phyloP scores from a whole-genome alignment of 2,888 invertebrate species.

The Scaptomyza polygonia region DNA sequence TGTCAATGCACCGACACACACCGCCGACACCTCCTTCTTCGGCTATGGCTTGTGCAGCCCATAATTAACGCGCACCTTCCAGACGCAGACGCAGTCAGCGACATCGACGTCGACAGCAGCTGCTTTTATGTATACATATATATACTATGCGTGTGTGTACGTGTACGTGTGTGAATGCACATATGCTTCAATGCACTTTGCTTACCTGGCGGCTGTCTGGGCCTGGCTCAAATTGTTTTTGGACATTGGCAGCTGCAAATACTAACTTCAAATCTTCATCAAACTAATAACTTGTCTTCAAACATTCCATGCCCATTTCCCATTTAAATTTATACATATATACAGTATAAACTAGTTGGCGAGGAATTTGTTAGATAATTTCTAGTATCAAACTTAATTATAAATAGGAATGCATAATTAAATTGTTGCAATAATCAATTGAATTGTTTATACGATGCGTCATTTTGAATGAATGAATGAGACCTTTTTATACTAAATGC shows the following conservation, averaged over 20 bases:
- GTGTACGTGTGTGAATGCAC: slow-evolving; percentile 11
- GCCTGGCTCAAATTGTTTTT: slow-evolving; percentile 31
- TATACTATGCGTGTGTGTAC: not conserved
- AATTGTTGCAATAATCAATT: not conserved
- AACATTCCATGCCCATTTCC: not conserved
- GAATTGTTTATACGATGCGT: not conserved
- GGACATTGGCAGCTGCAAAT: slow-evolving; percentile 42
- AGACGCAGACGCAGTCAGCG: slow-evolving; percentile 44
- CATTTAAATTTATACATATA: not conserved
- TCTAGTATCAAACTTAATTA: not conserved
- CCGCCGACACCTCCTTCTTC: slow-evolving; percentile 23
- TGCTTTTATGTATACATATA: slow-evolving; percentile 34
- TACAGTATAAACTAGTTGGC: not conserved
- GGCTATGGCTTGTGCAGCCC: slow-evolving; percentile 21
- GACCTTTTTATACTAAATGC: not conserved
- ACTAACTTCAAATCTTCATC: not conserved
- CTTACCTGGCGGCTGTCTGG: slow-evolving; percentile 40
- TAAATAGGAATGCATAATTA: not conserved
- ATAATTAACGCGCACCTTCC: slow-evolving; percentile 52
- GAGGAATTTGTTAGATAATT: not conserved
- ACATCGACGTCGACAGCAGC: slow-evolving; percentile 54
- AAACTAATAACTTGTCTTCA: not conserved
- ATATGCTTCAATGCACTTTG: slow-evolving; percentile 41
- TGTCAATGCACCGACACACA: slow-evolving; percentile 71
- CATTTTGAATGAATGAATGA: not conserved